phyloP scores from a whole-genome alignment of 2,888 invertebrate species.

The Cosmopolites sordidus region DNA sequence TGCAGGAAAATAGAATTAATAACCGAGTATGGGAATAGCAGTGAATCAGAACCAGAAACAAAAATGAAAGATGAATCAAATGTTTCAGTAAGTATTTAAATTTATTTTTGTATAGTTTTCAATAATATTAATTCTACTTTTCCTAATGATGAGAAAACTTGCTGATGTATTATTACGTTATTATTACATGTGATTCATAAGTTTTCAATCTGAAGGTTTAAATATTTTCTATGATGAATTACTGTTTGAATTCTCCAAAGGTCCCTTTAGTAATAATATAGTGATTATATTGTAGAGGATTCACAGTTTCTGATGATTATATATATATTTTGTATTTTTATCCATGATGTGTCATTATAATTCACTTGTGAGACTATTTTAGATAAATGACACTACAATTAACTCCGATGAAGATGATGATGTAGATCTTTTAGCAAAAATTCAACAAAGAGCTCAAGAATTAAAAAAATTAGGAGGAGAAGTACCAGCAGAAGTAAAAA shows the following conservation, averaged over 20 bases:
- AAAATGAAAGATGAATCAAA: background rate
- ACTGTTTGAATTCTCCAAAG: slow-evolving; percentile 45
- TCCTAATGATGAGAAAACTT: slow-evolving; percentile 27
- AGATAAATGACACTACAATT: no score
- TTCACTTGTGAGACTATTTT: background rate
- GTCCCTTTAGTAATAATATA: background rate
- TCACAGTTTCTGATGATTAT: slow-evolving; percentile 43
- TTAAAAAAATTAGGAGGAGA: slow-evolving; percentile 47
- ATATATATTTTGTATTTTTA: background rate
- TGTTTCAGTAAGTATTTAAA: background rate
- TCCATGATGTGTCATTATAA: background rate
- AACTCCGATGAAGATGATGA: slow-evolving; percentile 41
- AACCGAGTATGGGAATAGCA: slow-evolving; percentile 54
- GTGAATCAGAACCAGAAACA: slow-evolving; percentile 33
- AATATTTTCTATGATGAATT: slow-evolving; percentile 41
- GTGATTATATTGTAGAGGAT: slow-evolving; percentile 36
- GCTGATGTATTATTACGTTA: slow-evolving; percentile 2
- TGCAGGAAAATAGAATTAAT: slow-evolving; percentile 56
- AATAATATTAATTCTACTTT: no score
- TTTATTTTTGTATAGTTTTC: slow-evolving; percentile 5
- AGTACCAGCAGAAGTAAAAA: slow-evolving; percentile 42
- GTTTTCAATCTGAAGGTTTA: slow-evolving; percentile 49
- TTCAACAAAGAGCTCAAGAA: slow-evolving; percentile 48
- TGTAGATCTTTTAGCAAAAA: slow-evolving; percentile 44
- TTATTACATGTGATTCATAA: slow-evolving; percentile 35